phyloP scores from a whole-genome alignment of 2,113 vertebrate genomes.

The Paradoxurus hermaphroditus region DNA sequence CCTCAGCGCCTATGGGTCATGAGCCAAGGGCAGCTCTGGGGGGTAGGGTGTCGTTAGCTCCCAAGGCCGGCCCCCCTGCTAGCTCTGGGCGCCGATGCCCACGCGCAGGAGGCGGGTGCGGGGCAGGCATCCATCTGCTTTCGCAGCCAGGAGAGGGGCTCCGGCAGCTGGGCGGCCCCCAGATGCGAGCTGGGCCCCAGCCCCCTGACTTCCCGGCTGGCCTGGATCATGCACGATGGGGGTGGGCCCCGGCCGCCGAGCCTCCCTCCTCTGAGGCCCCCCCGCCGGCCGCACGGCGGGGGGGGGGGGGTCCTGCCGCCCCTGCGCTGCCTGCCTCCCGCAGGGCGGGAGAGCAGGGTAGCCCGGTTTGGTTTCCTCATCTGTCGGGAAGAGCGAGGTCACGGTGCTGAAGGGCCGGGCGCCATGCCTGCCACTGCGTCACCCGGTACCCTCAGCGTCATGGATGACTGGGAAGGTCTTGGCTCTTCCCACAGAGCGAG shows the following conservation, averaged over 20 bases:
- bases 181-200: background rate
- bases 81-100: no score
- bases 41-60: background rate
- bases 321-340: accelerated
- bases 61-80: no score
- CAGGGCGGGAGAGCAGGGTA: background rate
- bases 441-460: background rate
- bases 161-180: accelerated
- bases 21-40: background rate
- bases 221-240: background rate
- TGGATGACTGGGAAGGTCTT: background rate
- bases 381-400: background rate
- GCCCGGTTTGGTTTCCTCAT: background rate
- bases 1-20: background rate
- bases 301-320: background rate
- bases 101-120: background rate
- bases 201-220: background rate
- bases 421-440: background rate
- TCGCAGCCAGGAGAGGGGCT: background rate
- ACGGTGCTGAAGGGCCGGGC: background rate
- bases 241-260: background rate
- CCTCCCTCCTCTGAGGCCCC: background rate
- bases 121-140: background rate
- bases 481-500: no score
- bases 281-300: background rate